Base-by-base conservation (phyloP, 2,113 vertebrate genomes). In the Gobiocypris rarus region DNA sequence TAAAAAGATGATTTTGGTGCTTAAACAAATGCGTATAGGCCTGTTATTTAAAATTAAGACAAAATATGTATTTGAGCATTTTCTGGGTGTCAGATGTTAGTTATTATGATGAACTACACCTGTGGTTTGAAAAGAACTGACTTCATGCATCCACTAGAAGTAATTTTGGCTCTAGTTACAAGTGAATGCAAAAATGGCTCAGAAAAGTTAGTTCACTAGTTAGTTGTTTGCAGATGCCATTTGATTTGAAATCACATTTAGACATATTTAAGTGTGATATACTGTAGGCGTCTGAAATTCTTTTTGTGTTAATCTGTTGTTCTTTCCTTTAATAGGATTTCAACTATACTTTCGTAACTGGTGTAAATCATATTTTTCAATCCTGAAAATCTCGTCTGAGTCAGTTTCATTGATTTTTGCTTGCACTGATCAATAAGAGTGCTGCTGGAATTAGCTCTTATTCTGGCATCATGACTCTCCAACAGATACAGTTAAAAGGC, bases 391-490 rank as follows among this genome's bases (percentile, higher is more conserved):
- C 24, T 9, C 19, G 24, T 74, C 28, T 48, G 19, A 19, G 69
- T 85, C 5, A 67, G n/a, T 43, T 56, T 34, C 11, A 15, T 79
- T 65, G 41, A 74, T 81, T 79, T 84, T 74, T 19, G 56, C 58
- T 63, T 48, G 9, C 15, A 48, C 41, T 76, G 50, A 77, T 82
- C 75, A 38, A 54, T 75, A 45, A 74, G 26, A 76, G 58, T 17
- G 48, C 5, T 45, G 4, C 56, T 58, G 7, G 26, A 82, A 56
- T 31, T 26, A 77, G 43, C 59, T 31, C 28, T 48, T 65, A 22
- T 26, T 81, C 15, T 81, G 41, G 67, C 26, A 52, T 83, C 75
- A 74, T 79, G n/a, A 83, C 67, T 84, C 52, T 24, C 19, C 17
- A 48, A 38, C 13, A 9, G 19, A 69, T 48, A 78, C 13, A 38